Evolutionary conservation across 2,113 vertebrate genomes (phyloP), one percentile per base, ranked within the genome.

Genomic region (Chaetura pelagica): DNA sequence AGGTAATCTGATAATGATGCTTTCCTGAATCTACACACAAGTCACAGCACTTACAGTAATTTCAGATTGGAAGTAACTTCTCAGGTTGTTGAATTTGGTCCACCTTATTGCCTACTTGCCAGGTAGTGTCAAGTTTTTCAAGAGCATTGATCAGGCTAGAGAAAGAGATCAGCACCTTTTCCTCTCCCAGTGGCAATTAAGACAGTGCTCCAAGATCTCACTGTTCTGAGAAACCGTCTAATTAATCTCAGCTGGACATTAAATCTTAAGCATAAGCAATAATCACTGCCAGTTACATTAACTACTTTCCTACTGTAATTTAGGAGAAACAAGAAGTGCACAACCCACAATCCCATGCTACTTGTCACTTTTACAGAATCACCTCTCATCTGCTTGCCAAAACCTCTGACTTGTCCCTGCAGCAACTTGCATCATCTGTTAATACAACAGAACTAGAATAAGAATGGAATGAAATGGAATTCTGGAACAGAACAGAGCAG

Each of bases 191-290:
- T 0, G 1, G 29, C 76, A 90, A 73, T 67, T 86, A 66, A 80
- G 35, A 83, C 27, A 71, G 46, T 55, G 51, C 38, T 90, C 23
- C 59, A 74, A 90, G 86, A 74, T 74, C 88, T 77, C 3, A 1
- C 55, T 92, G 67, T 92, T 92, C 67, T 67, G 46, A 88, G 83
- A 92, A 92, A 55, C 23, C 8, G 79, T 83, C 82, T 84, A 80
- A 94, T 91, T 97, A 78, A 94, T 93, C 84, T 83, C 87, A 87
- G 59, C 75, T 93, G 75, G 74, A 73, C 51, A 40, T 66, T n/a
- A 89, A 93, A 89, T 66, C 46, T 93, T 40, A 95, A 73, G 71
- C 55, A 59, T 77, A 95, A 95, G 89, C 73, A 94, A 40, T 34
- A 96, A 92, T 32, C 67, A 42, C 23, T 84, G 78, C 82, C 81